Conservation (phyloP, 64 coral and sea anemone species). For the Montipora cactus region DNA sequence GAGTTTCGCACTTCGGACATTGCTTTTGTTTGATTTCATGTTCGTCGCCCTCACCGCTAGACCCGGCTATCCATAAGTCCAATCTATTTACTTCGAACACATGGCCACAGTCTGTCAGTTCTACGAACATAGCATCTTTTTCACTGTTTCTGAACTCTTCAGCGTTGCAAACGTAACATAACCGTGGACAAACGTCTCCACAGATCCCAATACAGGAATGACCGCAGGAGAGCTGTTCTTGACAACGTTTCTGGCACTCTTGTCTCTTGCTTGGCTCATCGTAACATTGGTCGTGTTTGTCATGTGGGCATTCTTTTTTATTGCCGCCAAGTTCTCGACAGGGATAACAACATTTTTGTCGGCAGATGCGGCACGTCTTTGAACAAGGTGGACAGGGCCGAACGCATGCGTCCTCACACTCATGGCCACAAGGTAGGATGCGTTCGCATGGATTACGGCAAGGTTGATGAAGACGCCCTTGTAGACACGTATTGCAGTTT, state of each 20-base stretch:
- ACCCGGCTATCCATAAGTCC: constrained; percentile 59
- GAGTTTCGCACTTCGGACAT: constrained; percentile 80
- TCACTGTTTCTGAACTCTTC: constrained; percentile 63
- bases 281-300: constrained; percentile 32
- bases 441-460: constrained; percentile 63
- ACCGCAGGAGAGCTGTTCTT: constrained; percentile 22
- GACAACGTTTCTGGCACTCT: constrained; percentile 63
- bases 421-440: constrained; percentile 67
- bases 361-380: constrained; percentile 47
- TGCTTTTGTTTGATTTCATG: background rate
- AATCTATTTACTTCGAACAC: constrained; percentile 74
- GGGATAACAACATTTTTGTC: constrained; percentile 56
- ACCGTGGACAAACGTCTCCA: constrained; percentile 62
- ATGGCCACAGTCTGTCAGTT: constrained; percentile 85
- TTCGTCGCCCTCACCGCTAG: background rate
- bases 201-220: constrained; percentile 74
- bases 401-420: constrained; percentile 40
- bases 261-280: constrained; percentile 39
- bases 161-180: constrained; percentile 80
- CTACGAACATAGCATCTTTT: constrained; percentile 65
- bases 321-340: constrained; percentile 19
- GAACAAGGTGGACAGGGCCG: constrained; percentile 76
- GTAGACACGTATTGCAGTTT: constrained; percentile 29
- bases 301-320: constrained; percentile 55
- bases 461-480: constrained; percentile 32